Evolutionary conservation across 2,797 vertebrate genomes (phyloP), one percentile per base, ranked within the genome.

Genomic region (Betta splendens): DNA sequence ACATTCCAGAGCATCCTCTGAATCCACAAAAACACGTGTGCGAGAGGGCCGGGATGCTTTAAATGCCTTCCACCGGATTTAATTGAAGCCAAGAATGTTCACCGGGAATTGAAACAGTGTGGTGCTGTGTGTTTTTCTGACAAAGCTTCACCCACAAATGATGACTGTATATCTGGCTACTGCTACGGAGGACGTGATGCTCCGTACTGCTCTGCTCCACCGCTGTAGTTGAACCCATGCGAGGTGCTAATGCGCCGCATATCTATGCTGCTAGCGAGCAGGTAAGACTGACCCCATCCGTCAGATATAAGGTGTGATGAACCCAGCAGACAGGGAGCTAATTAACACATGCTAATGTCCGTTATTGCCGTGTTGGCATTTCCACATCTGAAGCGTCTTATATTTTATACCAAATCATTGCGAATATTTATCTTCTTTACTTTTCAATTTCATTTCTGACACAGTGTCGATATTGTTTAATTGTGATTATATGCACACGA

Each of bases 41-140:
- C 4, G 36, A 53, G 17, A 9, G 48, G 10, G 39, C 52, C 35
- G 54, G 37, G 39, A 22, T 29, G 31, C 62, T 61, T 52, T 39
- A 74, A 75, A 73, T 56, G 57, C 20, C 45, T 37, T 54, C 62
- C 48, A 40, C 29, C 50, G 32, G 50, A 64, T 80, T 81, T 85
- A 84, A 83, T 81, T 76, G 64, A 75, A 70, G 70, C 64, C 46
- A 13, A 60, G 58, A 7, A 23, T 54, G 78, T 33, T 60, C 72
- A 73, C 62, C 2, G 46, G 64, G 68, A 73, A 79, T 57, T 15
- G 16, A 55, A 62, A 48, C 56, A 58, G 5, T 60, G 44, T 9
- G 36, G 69, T 54, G 46, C 51, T 33, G 26, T 28, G 5, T 5
- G 15, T 70, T 51, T 64, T 42, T 56, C 63, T 69, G 64, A 79